phyloP scores from a whole-genome alignment of 2,797 vertebrate species.

The Rhinoraja longicauda region DNA sequence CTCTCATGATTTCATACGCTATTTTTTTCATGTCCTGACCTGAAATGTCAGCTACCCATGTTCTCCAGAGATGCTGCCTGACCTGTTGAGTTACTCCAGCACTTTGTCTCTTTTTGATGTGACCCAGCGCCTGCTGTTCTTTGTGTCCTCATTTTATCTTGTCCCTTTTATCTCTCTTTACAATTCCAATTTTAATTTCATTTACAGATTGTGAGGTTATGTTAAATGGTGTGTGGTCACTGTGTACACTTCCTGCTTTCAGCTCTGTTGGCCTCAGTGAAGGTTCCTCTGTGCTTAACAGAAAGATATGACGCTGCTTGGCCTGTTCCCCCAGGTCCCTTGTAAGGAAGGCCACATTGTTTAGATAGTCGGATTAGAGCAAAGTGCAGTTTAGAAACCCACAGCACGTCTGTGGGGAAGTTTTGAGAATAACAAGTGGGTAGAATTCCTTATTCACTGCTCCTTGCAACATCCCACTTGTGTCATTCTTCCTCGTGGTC shows the following conservation, averaged over 20 bases:
- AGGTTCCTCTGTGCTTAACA: not conserved
- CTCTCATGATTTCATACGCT: too few species aligned
- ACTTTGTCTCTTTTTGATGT: too few species aligned
- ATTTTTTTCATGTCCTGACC: too few species aligned
- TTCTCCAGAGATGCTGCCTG: too few species aligned
- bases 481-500: too few species aligned
- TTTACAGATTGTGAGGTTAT: not conserved
- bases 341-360: not conserved
- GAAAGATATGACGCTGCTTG: not conserved
- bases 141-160: not conserved
- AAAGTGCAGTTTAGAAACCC: not conserved
- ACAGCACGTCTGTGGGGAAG: not conserved
- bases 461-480: too few species aligned
- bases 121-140: too few species aligned
- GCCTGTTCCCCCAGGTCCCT: not conserved
- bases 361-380: not conserved
- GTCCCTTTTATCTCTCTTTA: not conserved
- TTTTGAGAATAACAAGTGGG: not conserved
- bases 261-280: not conserved
- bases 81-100: too few species aligned
- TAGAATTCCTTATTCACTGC: not conserved
- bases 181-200: not conserved
- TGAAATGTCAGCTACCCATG: too few species aligned
- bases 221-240: not conserved
- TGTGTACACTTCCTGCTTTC: not conserved